Evolutionary conservation across 2,888 invertebrate genomes (phyloP).

Genomic region (Mantis religiosa): DNA sequence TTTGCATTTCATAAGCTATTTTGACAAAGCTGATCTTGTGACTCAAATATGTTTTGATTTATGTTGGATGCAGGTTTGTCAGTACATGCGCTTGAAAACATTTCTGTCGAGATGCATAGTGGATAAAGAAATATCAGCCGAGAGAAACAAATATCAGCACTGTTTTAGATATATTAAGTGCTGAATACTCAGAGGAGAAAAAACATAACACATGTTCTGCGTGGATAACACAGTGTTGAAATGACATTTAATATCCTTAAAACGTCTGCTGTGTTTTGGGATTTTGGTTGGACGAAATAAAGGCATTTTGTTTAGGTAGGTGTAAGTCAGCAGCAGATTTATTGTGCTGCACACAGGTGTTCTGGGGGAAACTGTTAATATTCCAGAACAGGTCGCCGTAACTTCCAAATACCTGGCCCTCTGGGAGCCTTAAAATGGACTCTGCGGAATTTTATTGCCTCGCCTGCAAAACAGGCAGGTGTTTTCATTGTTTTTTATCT

Average conservation of each 20-base stretch:
- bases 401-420: not conserved
- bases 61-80: too few relatives aligned
- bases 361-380: not conserved
- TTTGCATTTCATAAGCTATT: too few relatives aligned
- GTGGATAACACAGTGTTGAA: too few relatives aligned
- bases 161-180: too few relatives aligned
- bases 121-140: too few relatives aligned
- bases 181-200: too few relatives aligned
- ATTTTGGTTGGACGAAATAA: not conserved
- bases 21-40: too few relatives aligned
- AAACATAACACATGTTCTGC: too few relatives aligned
- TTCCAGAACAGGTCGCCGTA: not conserved
- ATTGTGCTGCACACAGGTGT: conserved; percentile 2
- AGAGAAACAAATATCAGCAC: too few relatives aligned
- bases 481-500: not conserved
- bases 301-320: not conserved
- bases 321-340: not conserved
- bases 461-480: not conserved
- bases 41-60: too few relatives aligned
- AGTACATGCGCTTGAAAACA: too few relatives aligned
- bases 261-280: not conserved
- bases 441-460: not conserved
- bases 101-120: too few relatives aligned
- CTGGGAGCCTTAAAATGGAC: not conserved
- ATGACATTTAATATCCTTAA: not conserved